Evolutionary conservation across 1,140 invertebrate genomes (phyloP).

Genomic region (Procambarus clarkii): DNA sequence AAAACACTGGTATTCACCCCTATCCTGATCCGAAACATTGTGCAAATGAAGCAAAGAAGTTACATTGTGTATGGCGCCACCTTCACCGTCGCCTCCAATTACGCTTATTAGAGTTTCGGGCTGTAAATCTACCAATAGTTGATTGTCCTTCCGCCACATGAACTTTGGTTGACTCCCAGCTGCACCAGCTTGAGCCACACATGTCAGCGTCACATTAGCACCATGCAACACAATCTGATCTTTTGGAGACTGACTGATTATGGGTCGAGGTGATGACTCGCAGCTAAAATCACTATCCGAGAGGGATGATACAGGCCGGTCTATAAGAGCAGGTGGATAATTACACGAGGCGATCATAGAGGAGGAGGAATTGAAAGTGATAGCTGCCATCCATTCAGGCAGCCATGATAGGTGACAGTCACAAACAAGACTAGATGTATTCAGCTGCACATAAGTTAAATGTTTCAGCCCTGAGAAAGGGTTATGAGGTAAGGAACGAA

Average conservation of each 20-base stretch:
- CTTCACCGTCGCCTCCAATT: slow-evolving; percentile 49
- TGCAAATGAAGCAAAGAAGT: slow-evolving; percentile 83
- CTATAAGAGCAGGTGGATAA: slow-evolving; percentile 47
- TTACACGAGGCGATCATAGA: slow-evolving; percentile 80
- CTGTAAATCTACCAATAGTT: slow-evolving; percentile 62
- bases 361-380: slow-evolving; percentile 83
- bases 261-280: slow-evolving; percentile 89
- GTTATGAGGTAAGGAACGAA: slow-evolving; percentile 83
- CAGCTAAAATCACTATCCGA: slow-evolving; percentile 58
- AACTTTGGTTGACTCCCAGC: slow-evolving; percentile 79
- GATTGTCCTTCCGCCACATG: slow-evolving; percentile 67
- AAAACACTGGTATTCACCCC: slow-evolving; percentile 94
- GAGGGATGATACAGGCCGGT: slow-evolving; percentile 55
- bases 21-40: slow-evolving; percentile 85
- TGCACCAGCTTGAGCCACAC: slow-evolving; percentile 83
- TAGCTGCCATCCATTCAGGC: slow-evolving; percentile 78
- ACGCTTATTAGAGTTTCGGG: slow-evolving; percentile 50
- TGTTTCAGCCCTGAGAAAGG: slow-evolving; percentile 83
- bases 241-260: slow-evolving; percentile 87
- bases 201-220: slow-evolving; percentile 87
- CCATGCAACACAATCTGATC: slow-evolving; percentile 89
- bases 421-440: slow-evolving; percentile 68
- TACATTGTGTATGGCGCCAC: slow-evolving; percentile 58
- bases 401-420: slow-evolving; percentile 69
- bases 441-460: slow-evolving; percentile 80